Base-by-base conservation (phyloP, 1,140 invertebrate species). In the Agrypnia vestita region DNA sequence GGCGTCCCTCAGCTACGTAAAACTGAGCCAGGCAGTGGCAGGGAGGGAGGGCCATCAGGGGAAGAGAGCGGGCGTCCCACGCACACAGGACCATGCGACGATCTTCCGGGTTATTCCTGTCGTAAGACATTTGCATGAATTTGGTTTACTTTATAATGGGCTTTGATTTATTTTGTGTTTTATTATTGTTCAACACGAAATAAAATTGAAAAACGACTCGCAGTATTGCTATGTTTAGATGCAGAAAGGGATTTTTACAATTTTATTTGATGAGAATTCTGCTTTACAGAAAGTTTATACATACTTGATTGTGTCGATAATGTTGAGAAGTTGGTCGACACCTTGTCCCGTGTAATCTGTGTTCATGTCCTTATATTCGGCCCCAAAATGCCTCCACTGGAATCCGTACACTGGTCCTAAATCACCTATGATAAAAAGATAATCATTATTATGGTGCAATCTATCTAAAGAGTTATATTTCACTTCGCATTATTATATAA, bases 311-410 rank as follows among this genome's bases (percentile, higher is more conserved):
- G 93, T 95, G 1, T 96, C 84, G 84, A 98, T 97, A 9, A 99
- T 91, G 79, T 97, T 90, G 55, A 91, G 85, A n/a, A 99, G 87
- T 88, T 99, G 98, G 89, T 99, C 97, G 78, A 97, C 91, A 64
- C 99, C 99, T 90, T 99, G 90, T 35, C 93, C 93, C 21, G 85
- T 90, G 85, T 99, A 99, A 89, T 99, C 94, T 61, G 94, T 91
- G 82, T 96, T 89, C 91, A 96, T 96, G 83, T 95, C 92, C 53
- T 91, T 89, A 87, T 99, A 99, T 84, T 97, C 89, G 3, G 98
- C 98, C 46, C 99, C 99, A 92, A 95, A 99, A 88, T 99, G 98
- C 76, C 98, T 91, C 99, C 99, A 99, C 86, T 99, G 99, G 86
- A 99, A 99, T 0, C 99, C 99, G 91, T 99, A 99, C 21, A 99